phyloP scores from a whole-genome alignment of 2,797 vertebrate species.

The Gila robusta region DNA sequence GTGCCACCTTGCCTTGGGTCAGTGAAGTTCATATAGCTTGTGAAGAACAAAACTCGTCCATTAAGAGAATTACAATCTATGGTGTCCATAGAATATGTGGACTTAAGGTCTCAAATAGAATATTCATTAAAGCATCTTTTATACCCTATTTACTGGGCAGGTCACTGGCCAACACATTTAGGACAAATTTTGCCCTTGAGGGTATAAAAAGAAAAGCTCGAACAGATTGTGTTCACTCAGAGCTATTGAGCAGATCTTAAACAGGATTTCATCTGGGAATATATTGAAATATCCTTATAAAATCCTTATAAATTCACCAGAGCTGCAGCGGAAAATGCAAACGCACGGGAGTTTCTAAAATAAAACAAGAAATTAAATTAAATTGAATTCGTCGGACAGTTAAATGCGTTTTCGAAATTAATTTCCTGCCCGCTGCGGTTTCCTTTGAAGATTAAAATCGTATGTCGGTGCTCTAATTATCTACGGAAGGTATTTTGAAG shows the following conservation, averaged over 20 bases:
- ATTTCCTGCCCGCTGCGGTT: constrained; percentile 77
- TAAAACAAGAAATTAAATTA: constrained; percentile 75
- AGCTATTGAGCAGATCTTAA: constrained; percentile 12
- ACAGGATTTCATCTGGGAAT: constrained; percentile 48
- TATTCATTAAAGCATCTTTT: constrained; percentile 12
- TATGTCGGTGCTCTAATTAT: constrained; percentile 83
- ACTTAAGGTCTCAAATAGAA: constrained; percentile 5
- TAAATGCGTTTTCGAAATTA: constrained; percentile 80
- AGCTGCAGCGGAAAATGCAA: constrained; percentile 72
- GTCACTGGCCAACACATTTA: constrained; percentile 27
- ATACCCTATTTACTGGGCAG: neutral
- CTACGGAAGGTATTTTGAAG: constrained; percentile 79
- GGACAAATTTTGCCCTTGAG: constrained; percentile 20
- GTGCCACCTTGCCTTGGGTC: constrained; percentile 31
- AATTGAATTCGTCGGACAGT: constrained; percentile 80
- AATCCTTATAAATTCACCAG: neutral
- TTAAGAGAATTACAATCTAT: neutral
- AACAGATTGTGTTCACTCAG: constrained; percentile 1
- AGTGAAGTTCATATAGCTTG: neutral
- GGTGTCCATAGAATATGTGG: neutral
- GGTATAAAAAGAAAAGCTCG: neutral
- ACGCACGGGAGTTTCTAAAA: constrained; percentile 75
- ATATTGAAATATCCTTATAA: constrained; percentile 9
- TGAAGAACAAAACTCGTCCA: constrained; percentile 9
- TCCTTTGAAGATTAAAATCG: constrained; percentile 84